A percentile compares a stretch with the other conserved stretches of the same genome.
Conservation (phyloP, 2,888 invertebrate genomes). For the Mystacides longicornis region DNA sequence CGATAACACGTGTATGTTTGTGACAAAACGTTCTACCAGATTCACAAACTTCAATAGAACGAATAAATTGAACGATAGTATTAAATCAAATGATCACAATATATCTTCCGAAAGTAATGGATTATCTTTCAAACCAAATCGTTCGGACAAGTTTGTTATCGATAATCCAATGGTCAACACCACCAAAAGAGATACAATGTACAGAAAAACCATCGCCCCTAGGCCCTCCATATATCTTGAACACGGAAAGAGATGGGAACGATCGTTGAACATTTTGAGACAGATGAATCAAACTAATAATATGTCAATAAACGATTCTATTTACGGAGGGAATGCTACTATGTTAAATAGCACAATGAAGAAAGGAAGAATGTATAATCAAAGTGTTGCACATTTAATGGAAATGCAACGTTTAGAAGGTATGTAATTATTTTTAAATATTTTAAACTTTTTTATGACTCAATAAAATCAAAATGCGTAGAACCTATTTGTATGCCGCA, state of each 20-base stretch:
- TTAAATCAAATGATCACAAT: neutral
- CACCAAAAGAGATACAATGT: neutral
- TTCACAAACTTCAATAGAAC: neutral
- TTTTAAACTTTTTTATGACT: no score
- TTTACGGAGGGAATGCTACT: slow-evolving; percentile 12
- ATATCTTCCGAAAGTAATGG: neutral
- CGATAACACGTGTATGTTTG: slow-evolving; percentile 4
- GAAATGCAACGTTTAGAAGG: slow-evolving; percentile 45
- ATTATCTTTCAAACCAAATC: neutral
- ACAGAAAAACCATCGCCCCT: neutral
- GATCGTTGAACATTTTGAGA: slow-evolving; percentile 54
- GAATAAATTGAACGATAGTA: neutral
- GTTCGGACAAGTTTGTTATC: neutral
- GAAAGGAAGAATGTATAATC: slow-evolving; percentile 49
- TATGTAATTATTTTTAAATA: slow-evolving; percentile 29
- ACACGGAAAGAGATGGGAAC: slow-evolving; percentile 62
- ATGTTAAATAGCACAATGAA: slow-evolving; percentile 39
- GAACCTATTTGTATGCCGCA: no score
- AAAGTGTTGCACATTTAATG: slow-evolving; percentile 47
- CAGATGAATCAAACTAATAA: slow-evolving; percentile 43
- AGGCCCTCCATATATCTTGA: slow-evolving; percentile 35
- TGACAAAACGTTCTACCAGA: neutral
- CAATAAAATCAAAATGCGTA: no score
- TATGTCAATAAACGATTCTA: slow-evolving; percentile 31
- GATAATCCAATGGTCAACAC: neutral